Base-by-base conservation (phyloP, 2,888 invertebrate genomes). In the Imbricaverruca yamaguchii region DNA sequence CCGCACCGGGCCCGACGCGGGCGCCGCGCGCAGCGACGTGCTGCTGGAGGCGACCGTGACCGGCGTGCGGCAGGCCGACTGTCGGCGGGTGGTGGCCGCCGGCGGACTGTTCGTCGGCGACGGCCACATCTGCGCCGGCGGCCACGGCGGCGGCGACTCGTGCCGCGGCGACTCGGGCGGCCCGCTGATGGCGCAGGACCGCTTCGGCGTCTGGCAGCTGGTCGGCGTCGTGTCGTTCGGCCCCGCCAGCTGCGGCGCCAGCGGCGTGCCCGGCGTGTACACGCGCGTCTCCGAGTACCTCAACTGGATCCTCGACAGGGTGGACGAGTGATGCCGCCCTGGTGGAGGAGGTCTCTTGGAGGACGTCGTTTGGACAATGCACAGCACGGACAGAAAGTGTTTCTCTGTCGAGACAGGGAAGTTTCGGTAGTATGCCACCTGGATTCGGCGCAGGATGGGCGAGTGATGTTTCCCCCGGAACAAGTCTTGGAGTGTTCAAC, bases 91-190 rank as follows among this genome's bases (percentile, higher is more conserved):
- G 12, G 15, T 59, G 12, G 12, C 59, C 59, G 11, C 59, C 15
- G 59, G 59, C 59, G 11, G 12, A 13, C 59, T 4, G 3, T 39
- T 39, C 39, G 8, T 69, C 69, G 74, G 74, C 10, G 21, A 7
- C 21, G 10, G 7, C 13, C 74, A 74, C 21, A 53, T 74, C 18
- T 74, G 74, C 85, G 93, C 92, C 13, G 93, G 93, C 7, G 92
- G 93, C 0, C 89, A 89, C 61, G 89, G 88, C 81, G 90, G 90
- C 8, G 89, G 91, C 85, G 94, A 94, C 85, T 91, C 93, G 0
- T 94, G 94, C 85, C 89, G 88, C 23, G 93, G 93, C 0, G 93
- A 93, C 84, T 93, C 93, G 0, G 94, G 94, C 0, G 93, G 93
- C 9, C 93, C 94, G 0, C 87, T 94, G 10, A 93, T 93, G 93